Evolutionary conservation across 1,140 invertebrate genomes (phyloP).

Genomic region (Heliconius hewitsoni): DNA sequence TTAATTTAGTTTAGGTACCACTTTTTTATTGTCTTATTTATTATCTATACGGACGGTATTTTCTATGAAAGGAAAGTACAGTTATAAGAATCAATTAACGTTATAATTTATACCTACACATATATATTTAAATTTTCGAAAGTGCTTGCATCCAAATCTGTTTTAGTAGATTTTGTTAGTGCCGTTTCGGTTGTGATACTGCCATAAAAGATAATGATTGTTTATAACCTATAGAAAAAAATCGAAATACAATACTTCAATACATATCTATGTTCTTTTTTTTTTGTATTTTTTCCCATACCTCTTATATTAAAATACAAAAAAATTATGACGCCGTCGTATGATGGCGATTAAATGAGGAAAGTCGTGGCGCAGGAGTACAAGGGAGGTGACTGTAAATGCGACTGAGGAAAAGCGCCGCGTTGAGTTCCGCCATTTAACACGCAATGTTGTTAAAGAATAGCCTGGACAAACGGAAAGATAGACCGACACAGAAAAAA

Average conservation of each 20-base stretch:
- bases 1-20: background rate
- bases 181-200: constrained; percentile 39
- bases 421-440: no score
- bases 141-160: constrained; percentile 14
- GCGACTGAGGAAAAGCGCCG: no score
- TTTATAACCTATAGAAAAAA: constrained; percentile 36
- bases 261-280: constrained; percentile 13
- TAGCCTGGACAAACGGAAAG: no score
- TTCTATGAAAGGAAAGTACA: background rate
- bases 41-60: background rate
- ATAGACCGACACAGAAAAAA: no score
- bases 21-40: background rate
- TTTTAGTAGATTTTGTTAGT: constrained; percentile 20
- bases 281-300: constrained; percentile 11
- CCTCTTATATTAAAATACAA: no score
- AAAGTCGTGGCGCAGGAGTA: no score
- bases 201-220: constrained; percentile 33
- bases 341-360: no score
- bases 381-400: no score
- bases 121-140: background rate
- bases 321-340: no score
- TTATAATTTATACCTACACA: background rate
- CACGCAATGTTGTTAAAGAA: no score
- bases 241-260: constrained; percentile 39
- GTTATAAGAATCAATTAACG: background rate